A percentile compares a stretch with the other conserved stretches of the same genome.
Conservation (phyloP, 2,797 vertebrate species). For the Chaetophractus vellerosus region DNA sequence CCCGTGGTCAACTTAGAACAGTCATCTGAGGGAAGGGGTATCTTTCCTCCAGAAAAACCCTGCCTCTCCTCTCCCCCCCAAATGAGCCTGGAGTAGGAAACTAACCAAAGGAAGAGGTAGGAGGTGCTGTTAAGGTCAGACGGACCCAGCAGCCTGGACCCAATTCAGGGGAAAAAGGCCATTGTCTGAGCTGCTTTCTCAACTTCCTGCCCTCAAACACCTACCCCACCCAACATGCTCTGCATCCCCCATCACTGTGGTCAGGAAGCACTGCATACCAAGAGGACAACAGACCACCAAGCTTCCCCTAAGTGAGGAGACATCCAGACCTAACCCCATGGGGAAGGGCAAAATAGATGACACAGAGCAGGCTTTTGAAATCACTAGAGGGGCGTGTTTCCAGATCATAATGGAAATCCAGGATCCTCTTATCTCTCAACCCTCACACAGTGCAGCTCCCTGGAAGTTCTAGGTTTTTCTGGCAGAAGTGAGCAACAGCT, state of each 20-base stretch:
- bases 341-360: neutral
- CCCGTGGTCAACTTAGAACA: neutral
- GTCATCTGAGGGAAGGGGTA: neutral
- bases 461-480: constrained; percentile 19
- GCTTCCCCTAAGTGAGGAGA: neutral
- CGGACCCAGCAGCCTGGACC: constrained; percentile 62
- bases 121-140: constrained; percentile 63
- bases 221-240: neutral
- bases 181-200: constrained; percentile 79
- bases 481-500: constrained; percentile 42
- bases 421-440: constrained; percentile 19
- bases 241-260: neutral
- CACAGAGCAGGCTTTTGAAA: neutral
- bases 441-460: neutral
- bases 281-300: neutral
- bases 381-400: neutral
- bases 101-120: constrained; percentile 62
- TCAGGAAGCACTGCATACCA: neutral
- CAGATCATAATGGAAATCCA: neutral
- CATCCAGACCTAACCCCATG: neutral
- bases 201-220: constrained; percentile 72
- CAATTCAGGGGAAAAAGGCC: constrained; percentile 69
- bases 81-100: constrained; percentile 24
- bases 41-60: constrained; percentile 12
- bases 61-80: neutral